phyloP scores from a whole-genome alignment of 2,888 invertebrate genomes.

The Phaedon cochleariae region DNA sequence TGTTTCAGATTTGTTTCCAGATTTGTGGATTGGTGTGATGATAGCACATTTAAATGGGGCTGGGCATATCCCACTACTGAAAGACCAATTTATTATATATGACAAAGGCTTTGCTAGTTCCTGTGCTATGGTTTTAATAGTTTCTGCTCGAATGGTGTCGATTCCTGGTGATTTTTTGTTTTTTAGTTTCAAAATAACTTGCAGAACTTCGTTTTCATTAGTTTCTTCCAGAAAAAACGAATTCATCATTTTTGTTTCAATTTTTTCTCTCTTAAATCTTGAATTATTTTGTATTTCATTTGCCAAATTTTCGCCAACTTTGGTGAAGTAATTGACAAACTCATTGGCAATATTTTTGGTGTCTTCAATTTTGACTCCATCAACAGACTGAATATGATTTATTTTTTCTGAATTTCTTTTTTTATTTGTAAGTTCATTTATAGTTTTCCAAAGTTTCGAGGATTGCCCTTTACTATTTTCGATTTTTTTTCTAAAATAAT shows the following conservation, averaged over 20 bases:
- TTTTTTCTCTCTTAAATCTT: neutral
- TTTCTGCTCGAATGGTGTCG: neutral
- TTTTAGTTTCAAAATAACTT: neutral
- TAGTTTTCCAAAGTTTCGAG: constrained; percentile 1
- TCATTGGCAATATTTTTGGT: neutral
- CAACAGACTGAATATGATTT: neutral
- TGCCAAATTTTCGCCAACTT: neutral
- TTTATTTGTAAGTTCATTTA: neutral
- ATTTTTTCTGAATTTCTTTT: neutral
- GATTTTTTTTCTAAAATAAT: neutral
- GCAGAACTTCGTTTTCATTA: neutral
- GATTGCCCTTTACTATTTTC: neutral
- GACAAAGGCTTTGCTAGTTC: neutral
- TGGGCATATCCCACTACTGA: constrained; percentile 1
- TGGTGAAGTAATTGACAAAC: neutral
- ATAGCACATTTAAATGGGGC: no score
- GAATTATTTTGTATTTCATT: neutral
- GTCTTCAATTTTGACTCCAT: neutral
- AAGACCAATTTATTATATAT: constrained; percentile 3
- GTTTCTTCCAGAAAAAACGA: constrained; percentile 8
- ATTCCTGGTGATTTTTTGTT: constrained; percentile 7
- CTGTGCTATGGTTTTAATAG: neutral
- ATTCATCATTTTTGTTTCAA: neutral
- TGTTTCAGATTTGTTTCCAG: neutral
- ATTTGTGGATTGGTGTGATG: neutral